These are phyloP conservation scores for Phrynocephalus versicolor DNA, from an alignment of 2,113 vertebrate species.

Conservation along the genomic window DNA sequence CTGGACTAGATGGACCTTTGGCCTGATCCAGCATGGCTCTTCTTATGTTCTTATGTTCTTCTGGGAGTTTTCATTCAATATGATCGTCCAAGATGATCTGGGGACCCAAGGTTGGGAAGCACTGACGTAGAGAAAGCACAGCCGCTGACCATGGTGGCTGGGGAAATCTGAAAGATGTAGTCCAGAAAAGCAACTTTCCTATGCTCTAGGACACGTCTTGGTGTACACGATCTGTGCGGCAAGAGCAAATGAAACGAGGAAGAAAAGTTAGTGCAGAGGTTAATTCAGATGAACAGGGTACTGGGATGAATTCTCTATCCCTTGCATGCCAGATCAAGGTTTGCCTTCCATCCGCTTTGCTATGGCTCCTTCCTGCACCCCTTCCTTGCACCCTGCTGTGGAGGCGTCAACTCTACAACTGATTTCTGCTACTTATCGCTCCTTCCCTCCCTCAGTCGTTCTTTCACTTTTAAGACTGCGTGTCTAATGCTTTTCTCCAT, in stretches of 20 bases:
- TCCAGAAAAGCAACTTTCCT: too few species aligned
- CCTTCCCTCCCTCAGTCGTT: slow-evolving; percentile 36
- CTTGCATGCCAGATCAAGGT: slow-evolving; percentile 39
- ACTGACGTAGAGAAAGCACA: too few species aligned
- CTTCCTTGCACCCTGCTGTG: slow-evolving; percentile 41
- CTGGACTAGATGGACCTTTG: too few species aligned
- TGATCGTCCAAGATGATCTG: too few species aligned
- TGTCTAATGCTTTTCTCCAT: slow-evolving; percentile 35
- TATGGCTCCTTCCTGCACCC: slow-evolving; percentile 14
- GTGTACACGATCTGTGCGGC: not conserved
- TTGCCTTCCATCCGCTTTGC: too few species aligned
- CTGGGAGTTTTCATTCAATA: too few species aligned
- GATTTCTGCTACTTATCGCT: slow-evolving; percentile 51
- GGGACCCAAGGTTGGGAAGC: too few species aligned
- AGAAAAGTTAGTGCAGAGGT: slow-evolving; percentile 50
- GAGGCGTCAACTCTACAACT: slow-evolving; percentile 53
- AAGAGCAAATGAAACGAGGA: slow-evolving; percentile 9
- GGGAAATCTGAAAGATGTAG: too few species aligned
- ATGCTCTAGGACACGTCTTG: too few species aligned
- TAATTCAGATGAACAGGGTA: not conserved
- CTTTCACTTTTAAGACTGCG: slow-evolving; percentile 46
- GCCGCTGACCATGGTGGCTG: too few species aligned
- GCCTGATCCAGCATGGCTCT: too few species aligned
- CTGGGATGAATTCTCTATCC: slow-evolving; percentile 53
- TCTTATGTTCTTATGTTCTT: too few species aligned